phyloP scores from a whole-genome alignment of 2,797 vertebrate genomes.

The Macrochelys suwanniensis region DNA sequence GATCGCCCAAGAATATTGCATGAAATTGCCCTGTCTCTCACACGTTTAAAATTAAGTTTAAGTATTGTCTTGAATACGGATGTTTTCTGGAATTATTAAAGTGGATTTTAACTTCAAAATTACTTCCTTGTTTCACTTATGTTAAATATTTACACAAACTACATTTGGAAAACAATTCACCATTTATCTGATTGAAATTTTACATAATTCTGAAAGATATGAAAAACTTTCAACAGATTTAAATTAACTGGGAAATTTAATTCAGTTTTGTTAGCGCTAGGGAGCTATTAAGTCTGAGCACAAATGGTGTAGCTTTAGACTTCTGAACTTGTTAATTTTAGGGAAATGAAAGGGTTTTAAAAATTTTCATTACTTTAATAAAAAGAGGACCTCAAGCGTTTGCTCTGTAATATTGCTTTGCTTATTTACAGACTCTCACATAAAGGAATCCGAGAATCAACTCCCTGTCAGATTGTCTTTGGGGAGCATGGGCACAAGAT shows the following conservation, averaged over 20 bases:
- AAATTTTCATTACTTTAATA: not conserved
- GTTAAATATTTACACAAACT: constrained; percentile 23
- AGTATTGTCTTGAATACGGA: not conserved
- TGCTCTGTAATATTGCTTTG: constrained; percentile 18
- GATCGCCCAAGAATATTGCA: not conserved
- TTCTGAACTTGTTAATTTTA: not conserved
- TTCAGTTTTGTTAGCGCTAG: not conserved
- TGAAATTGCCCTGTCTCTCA: not conserved
- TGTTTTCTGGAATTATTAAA: not conserved
- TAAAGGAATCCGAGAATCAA: constrained; percentile 2
- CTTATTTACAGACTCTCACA: constrained; percentile 41
- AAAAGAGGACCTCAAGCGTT: constrained; percentile 10
- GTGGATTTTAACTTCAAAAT: not conserved
- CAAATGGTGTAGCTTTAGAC: not conserved
- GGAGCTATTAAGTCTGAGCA: not conserved
- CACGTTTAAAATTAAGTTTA: not conserved
- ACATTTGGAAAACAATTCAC: constrained; percentile 13
- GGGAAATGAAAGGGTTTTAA: not conserved
- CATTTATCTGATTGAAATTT: not conserved
- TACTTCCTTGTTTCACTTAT: not conserved
- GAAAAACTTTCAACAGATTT: not conserved
- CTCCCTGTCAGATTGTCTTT: constrained; percentile 33
- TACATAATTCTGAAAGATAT: not conserved
- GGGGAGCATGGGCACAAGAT: constrained; percentile 30
- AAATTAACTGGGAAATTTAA: not conserved